These are phyloP conservation scores for Poeciliopsis paucimaculata DNA, from an alignment of 2,797 vertebrate genomes.

Conservation along the genomic window DNA sequence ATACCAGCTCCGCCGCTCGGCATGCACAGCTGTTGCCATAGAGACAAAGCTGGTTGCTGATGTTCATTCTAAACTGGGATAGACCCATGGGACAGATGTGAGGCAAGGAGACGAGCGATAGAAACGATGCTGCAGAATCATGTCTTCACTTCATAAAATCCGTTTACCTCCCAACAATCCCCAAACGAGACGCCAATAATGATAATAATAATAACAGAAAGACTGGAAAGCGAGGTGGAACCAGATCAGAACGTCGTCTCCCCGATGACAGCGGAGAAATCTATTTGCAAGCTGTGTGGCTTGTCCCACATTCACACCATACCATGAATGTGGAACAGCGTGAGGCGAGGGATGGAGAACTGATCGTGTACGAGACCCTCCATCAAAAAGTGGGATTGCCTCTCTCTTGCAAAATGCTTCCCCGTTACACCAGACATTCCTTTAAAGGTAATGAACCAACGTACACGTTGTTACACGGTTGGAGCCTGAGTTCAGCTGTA, in stretches of 20 bases:
- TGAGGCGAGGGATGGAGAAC: constrained; percentile 22
- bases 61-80: constrained; percentile 79
- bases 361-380: constrained; percentile 28
- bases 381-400: not conserved
- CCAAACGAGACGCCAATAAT: not conserved
- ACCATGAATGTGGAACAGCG: constrained; percentile 24
- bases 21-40: constrained; percentile 76
- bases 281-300: constrained; percentile 32
- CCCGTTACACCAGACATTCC: constrained; percentile 15
- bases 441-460: not conserved
- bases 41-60: constrained; percentile 73
- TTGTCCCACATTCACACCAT: constrained; percentile 40
- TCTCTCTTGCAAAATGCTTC: constrained; percentile 23
- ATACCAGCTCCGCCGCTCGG: constrained; percentile 38
- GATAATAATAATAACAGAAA: not conserved
- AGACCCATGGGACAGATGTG: constrained; percentile 69
- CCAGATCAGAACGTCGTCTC: constrained; percentile 8
- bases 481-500: constrained; percentile 21
- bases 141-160: not conserved
- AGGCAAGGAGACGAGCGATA: constrained; percentile 40
- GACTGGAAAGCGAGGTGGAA: constrained; percentile 23
- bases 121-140: constrained; percentile 13
- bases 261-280: constrained; percentile 31
- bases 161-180: constrained; percentile 7
- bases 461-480: not conserved